Conservation (phyloP, 2,888 invertebrate species). For the Caenorhabditis sinica region DNA sequence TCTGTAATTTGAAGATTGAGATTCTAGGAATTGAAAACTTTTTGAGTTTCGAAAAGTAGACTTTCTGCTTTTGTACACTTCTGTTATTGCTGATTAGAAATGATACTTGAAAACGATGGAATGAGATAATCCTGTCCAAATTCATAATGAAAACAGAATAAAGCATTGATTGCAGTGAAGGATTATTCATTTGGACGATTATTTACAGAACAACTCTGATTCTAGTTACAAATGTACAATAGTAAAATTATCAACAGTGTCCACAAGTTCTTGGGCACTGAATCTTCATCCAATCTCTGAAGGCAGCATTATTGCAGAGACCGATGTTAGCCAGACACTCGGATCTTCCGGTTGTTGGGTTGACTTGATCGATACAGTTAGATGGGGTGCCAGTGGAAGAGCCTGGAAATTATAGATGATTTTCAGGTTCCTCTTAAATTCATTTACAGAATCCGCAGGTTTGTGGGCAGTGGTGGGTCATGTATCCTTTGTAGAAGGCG, state of each 20-base stretch:
- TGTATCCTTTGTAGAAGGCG: background rate
- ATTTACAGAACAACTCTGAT: background rate
- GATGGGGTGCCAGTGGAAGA: background rate
- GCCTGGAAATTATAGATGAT: background rate
- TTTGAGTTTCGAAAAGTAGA: too few relatives aligned
- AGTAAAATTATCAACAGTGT: background rate
- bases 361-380: background rate
- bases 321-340: background rate
- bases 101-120: too few relatives aligned
- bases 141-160: too few relatives aligned
- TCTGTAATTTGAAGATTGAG: too few relatives aligned
- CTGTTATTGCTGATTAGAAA: too few relatives aligned
- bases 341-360: slow-evolving; percentile 1
- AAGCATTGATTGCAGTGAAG: too few relatives aligned
- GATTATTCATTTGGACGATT: background rate
- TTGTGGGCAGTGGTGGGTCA: slow-evolving; percentile 4
- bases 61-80: too few relatives aligned
- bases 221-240: background rate
- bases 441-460: slow-evolving; percentile 8
- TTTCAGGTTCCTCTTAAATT: too few relatives aligned
- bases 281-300: slow-evolving; percentile 3
- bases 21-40: too few relatives aligned
- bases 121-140: too few relatives aligned
- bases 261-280: slow-evolving; percentile 28
- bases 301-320: slow-evolving; percentile 5